Conservation (phyloP, 2,797 vertebrate genomes). For the Rachycentron canadum region DNA sequence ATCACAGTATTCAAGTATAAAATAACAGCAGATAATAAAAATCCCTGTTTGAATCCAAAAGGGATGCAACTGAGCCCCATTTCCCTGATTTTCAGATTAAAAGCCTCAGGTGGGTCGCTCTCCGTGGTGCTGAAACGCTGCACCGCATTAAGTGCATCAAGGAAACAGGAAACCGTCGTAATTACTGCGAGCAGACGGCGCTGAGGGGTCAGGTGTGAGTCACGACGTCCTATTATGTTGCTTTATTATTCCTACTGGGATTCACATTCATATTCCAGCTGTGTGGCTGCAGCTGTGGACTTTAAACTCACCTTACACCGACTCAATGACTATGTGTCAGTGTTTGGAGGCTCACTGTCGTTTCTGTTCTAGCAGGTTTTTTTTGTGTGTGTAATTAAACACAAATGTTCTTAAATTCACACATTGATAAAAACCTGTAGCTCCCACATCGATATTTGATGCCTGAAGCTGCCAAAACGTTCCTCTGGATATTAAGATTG, state of each 20-base stretch:
- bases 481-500: conserved; percentile 2
- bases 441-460: no score
- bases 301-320: no score
- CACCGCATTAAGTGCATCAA: not conserved
- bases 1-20: not conserved
- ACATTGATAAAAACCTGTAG: no score
- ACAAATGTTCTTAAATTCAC: no score
- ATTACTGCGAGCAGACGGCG: conserved; percentile 29
- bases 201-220: conserved; percentile 41
- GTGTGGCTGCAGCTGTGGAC: not conserved
- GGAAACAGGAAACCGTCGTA: conserved; percentile 12
- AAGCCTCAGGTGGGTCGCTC: conserved; percentile 26
- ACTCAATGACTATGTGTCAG: no score
- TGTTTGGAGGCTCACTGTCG: no score
- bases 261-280: not conserved
- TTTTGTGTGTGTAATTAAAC: no score
- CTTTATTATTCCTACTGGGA: not conserved
- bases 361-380: no score
- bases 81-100: not conserved
- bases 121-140: conserved; percentile 27
- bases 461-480: not conserved
- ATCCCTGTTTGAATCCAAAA: not conserved
- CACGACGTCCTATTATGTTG: not conserved
- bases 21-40: not conserved
- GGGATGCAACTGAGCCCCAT: not conserved